phyloP scores from a whole-genome alignment of 2,113 vertebrate genomes.

The Rattus norvegicus region GRCr8 NC_086022.1:10854001-10854500 shows the following conservation, averaged over 20 bases:
- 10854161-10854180: background rate
- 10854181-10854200: background rate
- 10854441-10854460: background rate
- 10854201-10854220: background rate
- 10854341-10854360: background rate
- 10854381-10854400: accelerated
- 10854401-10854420: background rate
- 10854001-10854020: background rate
- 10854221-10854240: accelerated
- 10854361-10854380: background rate
- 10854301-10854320: no score
- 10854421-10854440: background rate
- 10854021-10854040: background rate
- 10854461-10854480: background rate
- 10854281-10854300: no score
- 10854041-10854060: accelerated
- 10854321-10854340: background rate
- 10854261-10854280: background rate
- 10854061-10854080: background rate
- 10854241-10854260: background rate
- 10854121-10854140: background rate
- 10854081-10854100: background rate
- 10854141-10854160: background rate
- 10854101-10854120: background rate
- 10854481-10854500: background rate